Conservation (phyloP, 2,797 vertebrate species). For the Gymnopithys bicolor region DNA sequence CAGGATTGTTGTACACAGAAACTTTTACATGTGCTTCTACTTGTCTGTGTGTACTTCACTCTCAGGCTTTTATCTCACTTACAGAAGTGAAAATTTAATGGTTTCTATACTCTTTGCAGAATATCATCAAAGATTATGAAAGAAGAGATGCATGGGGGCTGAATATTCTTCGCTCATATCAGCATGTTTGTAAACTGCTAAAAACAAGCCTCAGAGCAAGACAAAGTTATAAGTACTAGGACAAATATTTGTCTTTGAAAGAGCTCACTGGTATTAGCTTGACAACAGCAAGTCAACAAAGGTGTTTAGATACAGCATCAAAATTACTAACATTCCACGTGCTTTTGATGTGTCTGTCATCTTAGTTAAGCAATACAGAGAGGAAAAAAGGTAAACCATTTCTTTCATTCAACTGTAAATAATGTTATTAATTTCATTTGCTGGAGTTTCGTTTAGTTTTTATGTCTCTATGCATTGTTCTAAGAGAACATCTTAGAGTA, state of each 20-base stretch:
- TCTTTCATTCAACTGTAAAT: conserved; percentile 20
- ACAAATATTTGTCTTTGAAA: conserved; percentile 16
- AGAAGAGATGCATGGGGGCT: background rate
- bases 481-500: background rate
- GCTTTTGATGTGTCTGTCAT: background rate
- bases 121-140: background rate
- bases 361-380: background rate
- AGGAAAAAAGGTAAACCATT: background rate
- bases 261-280: background rate
- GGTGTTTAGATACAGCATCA: background rate
- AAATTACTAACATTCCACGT: background rate
- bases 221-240: background rate
- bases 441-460: background rate
- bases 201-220: background rate
- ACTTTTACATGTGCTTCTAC: background rate
- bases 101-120: background rate
- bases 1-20: background rate
- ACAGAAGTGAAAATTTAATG: background rate
- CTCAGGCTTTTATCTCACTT: background rate
- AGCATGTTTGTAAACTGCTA: background rate
- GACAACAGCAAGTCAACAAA: conserved; percentile 2
- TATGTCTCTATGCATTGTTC: background rate
- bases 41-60: background rate
- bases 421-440: background rate
- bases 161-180: background rate